Conservation (phyloP, 2,797 vertebrate species). For the Nannoperca obscura region DNA sequence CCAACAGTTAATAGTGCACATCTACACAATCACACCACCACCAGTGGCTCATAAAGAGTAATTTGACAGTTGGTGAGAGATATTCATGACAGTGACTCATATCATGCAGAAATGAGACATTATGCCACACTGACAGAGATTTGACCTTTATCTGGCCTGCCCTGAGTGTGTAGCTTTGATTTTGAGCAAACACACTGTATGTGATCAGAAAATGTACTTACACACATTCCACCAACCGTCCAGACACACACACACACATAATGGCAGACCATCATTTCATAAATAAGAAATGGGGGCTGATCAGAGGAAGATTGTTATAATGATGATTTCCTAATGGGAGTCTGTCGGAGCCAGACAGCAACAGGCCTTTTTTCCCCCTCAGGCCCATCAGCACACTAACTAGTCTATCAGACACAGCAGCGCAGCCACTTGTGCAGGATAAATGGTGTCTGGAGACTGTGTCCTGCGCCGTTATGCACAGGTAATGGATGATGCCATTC, state of each 20-base stretch:
- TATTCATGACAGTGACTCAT: conserved; percentile 19
- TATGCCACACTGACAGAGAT: conserved; percentile 7
- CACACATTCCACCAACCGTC: not conserved
- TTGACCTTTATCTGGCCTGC: conserved; percentile 38
- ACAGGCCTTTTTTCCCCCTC: conserved; percentile 25
- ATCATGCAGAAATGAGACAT: conserved; percentile 46
- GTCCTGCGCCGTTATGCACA: conserved; percentile 13
- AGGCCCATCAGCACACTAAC: conserved; percentile 53
- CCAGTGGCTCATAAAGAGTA: conserved; percentile 8
- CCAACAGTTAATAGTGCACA: not conserved
- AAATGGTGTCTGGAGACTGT: conserved; percentile 62
- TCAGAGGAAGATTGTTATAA: conserved; percentile 41
- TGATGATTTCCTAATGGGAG: conserved; percentile 62
- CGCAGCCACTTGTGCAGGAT: conserved; percentile 49
- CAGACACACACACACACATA: conserved; percentile 20
- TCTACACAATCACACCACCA: conserved; percentile 16
- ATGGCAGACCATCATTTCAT: conserved; percentile 32
- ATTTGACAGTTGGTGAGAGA: conserved; percentile 28
- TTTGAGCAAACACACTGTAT: conserved; percentile 14
- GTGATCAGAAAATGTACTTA: conserved; percentile 6
- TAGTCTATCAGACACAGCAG: conserved; percentile 60
- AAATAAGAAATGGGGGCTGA: conserved; percentile 30
- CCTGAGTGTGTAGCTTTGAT: conserved; percentile 11
- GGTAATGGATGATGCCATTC: conserved; percentile 56
- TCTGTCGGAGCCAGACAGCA: conserved; percentile 54